Conservation (phyloP, 92 coral and sea anemone genomes). For the Palythoa grandiflora region DNA sequence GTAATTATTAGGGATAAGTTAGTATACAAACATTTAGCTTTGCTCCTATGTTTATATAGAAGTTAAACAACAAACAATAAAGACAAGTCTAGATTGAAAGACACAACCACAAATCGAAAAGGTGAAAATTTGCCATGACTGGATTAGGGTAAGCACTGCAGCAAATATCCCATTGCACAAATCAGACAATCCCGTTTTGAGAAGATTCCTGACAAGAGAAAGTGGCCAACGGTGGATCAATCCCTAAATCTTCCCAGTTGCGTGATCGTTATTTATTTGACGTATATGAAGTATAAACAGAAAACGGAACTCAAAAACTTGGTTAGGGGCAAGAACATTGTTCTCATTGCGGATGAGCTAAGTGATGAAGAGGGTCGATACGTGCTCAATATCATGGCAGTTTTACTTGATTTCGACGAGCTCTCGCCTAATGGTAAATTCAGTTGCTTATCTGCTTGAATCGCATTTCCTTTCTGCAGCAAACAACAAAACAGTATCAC, state of each 20-base stretch:
- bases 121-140: too few species aligned
- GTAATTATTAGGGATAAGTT: too few species aligned
- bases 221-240: neutral
- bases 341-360: neutral
- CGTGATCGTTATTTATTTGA: neutral
- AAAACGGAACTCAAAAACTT: neutral
- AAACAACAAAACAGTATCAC: neutral
- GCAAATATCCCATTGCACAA: neutral
- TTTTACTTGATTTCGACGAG: neutral
- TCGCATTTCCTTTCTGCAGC: conserved; percentile 1
- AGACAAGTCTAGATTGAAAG: too few species aligned
- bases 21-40: too few species aligned
- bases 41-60: too few species aligned
- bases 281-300: neutral
- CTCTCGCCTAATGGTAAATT: neutral
- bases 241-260: neutral
- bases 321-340: neutral
- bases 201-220: neutral
- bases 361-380: neutral
- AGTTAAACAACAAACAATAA: too few species aligned
- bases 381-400: neutral
- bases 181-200: neutral
- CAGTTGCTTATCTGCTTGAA: neutral
- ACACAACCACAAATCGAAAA: too few species aligned
- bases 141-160: neutral